Conservation (phyloP, 1,140 invertebrate genomes). For the Druon quercuslanigerum region DNA sequence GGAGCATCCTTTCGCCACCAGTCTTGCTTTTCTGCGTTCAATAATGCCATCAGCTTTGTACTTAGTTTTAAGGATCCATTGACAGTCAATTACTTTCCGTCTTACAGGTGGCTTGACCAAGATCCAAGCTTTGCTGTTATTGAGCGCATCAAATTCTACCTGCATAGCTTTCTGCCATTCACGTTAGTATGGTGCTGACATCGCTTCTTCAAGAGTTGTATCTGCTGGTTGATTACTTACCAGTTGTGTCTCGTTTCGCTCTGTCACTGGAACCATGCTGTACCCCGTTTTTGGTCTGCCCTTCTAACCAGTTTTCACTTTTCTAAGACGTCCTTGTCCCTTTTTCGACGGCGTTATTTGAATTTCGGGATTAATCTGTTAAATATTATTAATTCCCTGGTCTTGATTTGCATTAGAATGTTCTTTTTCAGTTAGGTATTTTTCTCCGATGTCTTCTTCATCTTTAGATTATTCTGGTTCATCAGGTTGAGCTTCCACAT, state of each 20-base stretch:
- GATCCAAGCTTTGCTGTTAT: conserved; percentile 36
- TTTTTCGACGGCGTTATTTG: not conserved
- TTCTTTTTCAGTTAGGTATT: not conserved
- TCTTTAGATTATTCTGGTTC: not conserved
- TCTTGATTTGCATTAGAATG: not conserved
- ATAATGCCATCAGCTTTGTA: not conserved
- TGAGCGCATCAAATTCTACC: too few relatives aligned
- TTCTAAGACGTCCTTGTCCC: not conserved
- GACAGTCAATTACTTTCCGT: too few relatives aligned
- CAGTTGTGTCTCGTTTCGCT: not conserved
- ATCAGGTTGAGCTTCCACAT: not conserved
- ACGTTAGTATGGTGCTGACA: too few relatives aligned
- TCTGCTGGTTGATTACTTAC: not conserved
- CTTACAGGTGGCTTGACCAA: not conserved
- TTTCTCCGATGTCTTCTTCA: not conserved
- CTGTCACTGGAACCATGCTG: not conserved
- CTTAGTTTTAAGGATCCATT: conserved; percentile 32
- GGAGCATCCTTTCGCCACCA: conserved; percentile 57
- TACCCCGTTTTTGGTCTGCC: not conserved
- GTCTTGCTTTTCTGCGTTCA: conserved; percentile 41
- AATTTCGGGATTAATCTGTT: not conserved
- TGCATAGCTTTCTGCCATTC: too few relatives aligned
- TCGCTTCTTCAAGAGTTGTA: too few relatives aligned
- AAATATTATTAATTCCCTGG: not conserved
- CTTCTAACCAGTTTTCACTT: not conserved